Evolutionary conservation across 2,797 vertebrate species (phyloP), one percentile per base, ranked within the genome.

Genomic region (Coregonus sp.): DNA sequence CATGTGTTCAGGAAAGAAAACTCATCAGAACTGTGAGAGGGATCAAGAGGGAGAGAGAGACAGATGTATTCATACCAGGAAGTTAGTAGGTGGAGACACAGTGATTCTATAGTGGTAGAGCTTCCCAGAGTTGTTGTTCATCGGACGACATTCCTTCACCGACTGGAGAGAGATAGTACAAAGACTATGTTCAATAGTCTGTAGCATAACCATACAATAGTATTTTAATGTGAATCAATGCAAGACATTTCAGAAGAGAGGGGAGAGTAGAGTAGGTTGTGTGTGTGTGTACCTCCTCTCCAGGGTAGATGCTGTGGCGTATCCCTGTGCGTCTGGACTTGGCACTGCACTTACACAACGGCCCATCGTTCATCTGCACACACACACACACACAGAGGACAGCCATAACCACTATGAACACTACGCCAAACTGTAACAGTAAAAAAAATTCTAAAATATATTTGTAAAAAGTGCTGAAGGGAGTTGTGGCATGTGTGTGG

Each of bases 21-120:
- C 9, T 9, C 5, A 59, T n/a, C 59, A 61, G 59, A 18, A 4
- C 54, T n/a, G 15, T 68, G 69, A 51, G 14, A 84, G n/a, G 40
- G 31, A 35, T 40, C 29, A 50, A 47, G 50, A 29, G 51, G 35
- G 47, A 16, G 51, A 5, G 14, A 35, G 25, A 72, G n/a, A n/a
- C 12, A 15, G 47, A 51, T 4, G 31, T 16, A 5, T 78, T 93
- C 93, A 80, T 94, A 99, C 98, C 93, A 99, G 94, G 90, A 99
- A 99, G 93, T 99, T 99, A 74, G 98, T 99, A 75, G 98, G 98
- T 9, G 98, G 98, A 0, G 98, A 99, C 80, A 99, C 97, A 0
- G 98, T 99, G 86, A 99, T 97, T 86, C 98, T 92, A 86, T 99
- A 99, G 93, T 99, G 98, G 86, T 96, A 99, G 0, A 99, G 94